These are phyloP conservation scores for Lochmaea capreae DNA, from an alignment of 2,888 invertebrate genomes.

Conservation along the genomic window DNA sequence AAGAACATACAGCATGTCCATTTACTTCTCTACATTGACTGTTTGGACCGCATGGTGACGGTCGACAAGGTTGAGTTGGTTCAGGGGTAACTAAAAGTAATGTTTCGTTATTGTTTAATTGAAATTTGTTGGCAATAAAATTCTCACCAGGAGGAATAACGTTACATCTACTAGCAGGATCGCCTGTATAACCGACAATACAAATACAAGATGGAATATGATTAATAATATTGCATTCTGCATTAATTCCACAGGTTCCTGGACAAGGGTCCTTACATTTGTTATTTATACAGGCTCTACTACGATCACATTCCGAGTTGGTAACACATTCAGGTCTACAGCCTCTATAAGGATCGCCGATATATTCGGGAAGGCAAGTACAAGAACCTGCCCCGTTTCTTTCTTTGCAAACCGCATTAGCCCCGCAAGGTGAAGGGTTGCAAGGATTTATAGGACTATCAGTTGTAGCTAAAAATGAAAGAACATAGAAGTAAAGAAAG, in stretches of 20 bases:
- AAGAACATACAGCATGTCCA: slow-evolving; percentile 74
- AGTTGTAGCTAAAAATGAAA: slow-evolving; percentile 64
- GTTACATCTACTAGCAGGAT: slow-evolving; percentile 69
- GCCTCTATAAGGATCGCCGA: slow-evolving; percentile 74
- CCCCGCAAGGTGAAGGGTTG: slow-evolving; percentile 75
- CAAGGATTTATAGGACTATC: slow-evolving; percentile 68
- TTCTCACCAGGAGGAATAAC: slow-evolving; percentile 61
- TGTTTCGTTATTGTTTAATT: not conserved
- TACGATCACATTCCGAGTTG: slow-evolving; percentile 74
- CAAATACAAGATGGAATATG: slow-evolving; percentile 77
- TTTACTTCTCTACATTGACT: slow-evolving; percentile 74
- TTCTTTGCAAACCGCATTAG: slow-evolving; percentile 75
- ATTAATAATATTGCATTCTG: slow-evolving; percentile 72
- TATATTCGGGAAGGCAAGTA: slow-evolving; percentile 73
- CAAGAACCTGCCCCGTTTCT: slow-evolving; percentile 75
- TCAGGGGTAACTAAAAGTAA: slow-evolving; percentile 49
- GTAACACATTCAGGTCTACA: slow-evolving; percentile 78
- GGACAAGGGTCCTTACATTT: slow-evolving; percentile 73
- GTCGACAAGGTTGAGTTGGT: slow-evolving; percentile 68
- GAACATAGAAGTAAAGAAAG: slow-evolving; percentile 31
- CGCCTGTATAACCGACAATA: slow-evolving; percentile 71
- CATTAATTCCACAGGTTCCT: slow-evolving; percentile 71
- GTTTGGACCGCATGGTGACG: slow-evolving; percentile 77
- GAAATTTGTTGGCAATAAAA: not conserved
- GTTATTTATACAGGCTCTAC: slow-evolving; percentile 76